Percentiles rank a stretch among this genome's conserved stretches.
These are phyloP conservation scores for Plebejus melissa DNA, from an alignment of 2,888 invertebrate species.

Conservation along the genomic window DNA sequence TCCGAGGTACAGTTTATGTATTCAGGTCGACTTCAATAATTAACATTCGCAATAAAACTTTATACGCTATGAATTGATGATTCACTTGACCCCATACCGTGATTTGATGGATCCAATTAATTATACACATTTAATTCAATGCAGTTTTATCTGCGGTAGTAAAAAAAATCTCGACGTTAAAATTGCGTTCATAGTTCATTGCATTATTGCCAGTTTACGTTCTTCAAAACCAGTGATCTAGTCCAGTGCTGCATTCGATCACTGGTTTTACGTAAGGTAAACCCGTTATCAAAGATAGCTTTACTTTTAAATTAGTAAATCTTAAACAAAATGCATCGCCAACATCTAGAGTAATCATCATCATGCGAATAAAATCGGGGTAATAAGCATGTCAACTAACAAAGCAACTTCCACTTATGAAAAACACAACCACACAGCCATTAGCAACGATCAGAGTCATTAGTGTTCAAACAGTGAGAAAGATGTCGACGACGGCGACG, in stretches of 20 bases:
- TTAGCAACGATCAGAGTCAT: not conserved
- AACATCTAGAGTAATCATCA: not conserved
- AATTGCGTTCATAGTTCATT: too few species aligned
- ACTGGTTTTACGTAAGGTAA: too few species aligned
- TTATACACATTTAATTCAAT: not conserved
- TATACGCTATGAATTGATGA: not conserved
- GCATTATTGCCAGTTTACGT: too few species aligned
- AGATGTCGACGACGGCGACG: conserved; percentile 74
- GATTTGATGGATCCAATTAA: not conserved
- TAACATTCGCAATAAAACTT: not conserved
- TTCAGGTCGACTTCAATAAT: not conserved
- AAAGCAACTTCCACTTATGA: not conserved
- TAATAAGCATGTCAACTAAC: not conserved
- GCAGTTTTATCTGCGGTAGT: not conserved
- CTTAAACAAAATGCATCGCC: too few species aligned
- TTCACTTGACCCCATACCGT: not conserved
- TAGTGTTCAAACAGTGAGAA: conserved; percentile 24
- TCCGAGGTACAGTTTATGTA: not conserved
- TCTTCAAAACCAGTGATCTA: too few species aligned
- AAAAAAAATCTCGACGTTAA: not conserved
- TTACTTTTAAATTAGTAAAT: too few species aligned
- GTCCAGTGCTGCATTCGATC: too few species aligned
- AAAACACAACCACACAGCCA: conserved; percentile 13
- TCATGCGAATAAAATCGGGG: not conserved
- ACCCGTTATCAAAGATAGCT: too few species aligned